Evolutionary conservation across 2,113 vertebrate genomes (phyloP), one percentile per base, ranked within the genome.

Genomic region (Sander lucioperca): DNA sequence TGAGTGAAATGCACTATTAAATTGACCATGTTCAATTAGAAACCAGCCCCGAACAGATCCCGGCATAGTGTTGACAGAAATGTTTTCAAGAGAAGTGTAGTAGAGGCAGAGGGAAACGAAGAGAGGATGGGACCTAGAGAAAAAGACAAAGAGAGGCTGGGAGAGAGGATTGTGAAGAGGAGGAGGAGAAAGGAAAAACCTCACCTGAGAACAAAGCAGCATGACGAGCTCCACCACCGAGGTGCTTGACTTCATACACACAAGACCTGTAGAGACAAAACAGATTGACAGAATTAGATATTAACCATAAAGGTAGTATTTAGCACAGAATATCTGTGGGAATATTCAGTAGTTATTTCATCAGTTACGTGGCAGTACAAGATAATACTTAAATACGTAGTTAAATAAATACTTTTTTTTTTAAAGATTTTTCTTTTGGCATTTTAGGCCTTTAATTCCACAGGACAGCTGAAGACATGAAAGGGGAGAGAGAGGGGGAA

Each of bases 201-300:
- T 94, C 94, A 99, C 98, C 97, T 99, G 98, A 87, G 98, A 99
- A 94, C 98, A 99, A 82, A 99, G 96, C 91, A 99, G 95, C 98
- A 99, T 99, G 74, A 99, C 98, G 13, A 99, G 96, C 90, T 99
- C 98, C 68, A 99, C 98, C 86, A 99, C 98, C 0, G 98, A 99
- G 3, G 98, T 99, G 92, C 98, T 99, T 1, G 98, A 99, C 92
- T 99, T 99, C 98, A 99, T 99, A 68, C 98, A 99, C 59, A 99
- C 98, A 0, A 99, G 96, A 92, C 98, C 98, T 99, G 69, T 36
- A 53, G 21, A 86, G 71, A 81, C 25, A 85, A 77, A 83, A 45
- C 53, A 80, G 27, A 82, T 50, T 12, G 80, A 64, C 23, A 78
- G 33, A 62, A 54, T 57, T 11, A 61, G 25, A 82, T 14, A 66